These are phyloP conservation scores for Anabacerthia variegaticeps DNA, from an alignment of 2,797 vertebrate species.

Conservation along the genomic window DNA sequence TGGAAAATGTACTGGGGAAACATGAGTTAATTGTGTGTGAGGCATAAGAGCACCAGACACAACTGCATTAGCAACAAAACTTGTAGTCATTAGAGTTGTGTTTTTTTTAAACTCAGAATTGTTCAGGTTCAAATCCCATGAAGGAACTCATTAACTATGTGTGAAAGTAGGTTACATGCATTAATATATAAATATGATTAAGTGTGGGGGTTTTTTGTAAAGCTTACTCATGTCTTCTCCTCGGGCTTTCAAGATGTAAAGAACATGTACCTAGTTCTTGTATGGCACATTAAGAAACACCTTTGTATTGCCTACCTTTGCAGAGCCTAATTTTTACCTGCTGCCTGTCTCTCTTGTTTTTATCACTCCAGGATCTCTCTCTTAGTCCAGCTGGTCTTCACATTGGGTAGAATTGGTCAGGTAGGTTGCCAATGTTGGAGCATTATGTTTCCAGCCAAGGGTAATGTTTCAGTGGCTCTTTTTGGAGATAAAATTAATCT, in stretches of 20 bases:
- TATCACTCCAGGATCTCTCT: background rate
- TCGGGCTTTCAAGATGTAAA: background rate
- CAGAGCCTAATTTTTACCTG: background rate
- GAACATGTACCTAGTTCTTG: background rate
- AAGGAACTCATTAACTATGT: conserved; percentile 56
- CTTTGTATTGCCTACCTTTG: background rate
- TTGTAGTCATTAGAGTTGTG: conserved; percentile 19
- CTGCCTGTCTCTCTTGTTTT: background rate
- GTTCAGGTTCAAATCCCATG: conserved; percentile 27
- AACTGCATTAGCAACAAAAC: background rate
- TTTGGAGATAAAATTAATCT: background rate
- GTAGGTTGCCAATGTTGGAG: background rate
- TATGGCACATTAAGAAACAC: background rate
- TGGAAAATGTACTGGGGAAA: background rate
- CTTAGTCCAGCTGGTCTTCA: background rate
- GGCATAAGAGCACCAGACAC: background rate
- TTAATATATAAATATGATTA: conserved; percentile 37
- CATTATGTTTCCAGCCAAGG: background rate
- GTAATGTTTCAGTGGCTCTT: background rate
- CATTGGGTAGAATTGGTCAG: background rate
- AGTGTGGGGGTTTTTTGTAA: background rate
- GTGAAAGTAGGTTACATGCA: conserved; percentile 51
- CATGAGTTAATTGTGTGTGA: background rate
- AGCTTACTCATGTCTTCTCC: conserved; percentile 18
- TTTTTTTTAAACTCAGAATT: background rate